Percentiles rank a stretch among this genome's conserved stretches.
These are phyloP conservation scores for Tringa solitaria DNA, from an alignment of 2,113 vertebrate species.

Conservation along the genomic window DNA sequence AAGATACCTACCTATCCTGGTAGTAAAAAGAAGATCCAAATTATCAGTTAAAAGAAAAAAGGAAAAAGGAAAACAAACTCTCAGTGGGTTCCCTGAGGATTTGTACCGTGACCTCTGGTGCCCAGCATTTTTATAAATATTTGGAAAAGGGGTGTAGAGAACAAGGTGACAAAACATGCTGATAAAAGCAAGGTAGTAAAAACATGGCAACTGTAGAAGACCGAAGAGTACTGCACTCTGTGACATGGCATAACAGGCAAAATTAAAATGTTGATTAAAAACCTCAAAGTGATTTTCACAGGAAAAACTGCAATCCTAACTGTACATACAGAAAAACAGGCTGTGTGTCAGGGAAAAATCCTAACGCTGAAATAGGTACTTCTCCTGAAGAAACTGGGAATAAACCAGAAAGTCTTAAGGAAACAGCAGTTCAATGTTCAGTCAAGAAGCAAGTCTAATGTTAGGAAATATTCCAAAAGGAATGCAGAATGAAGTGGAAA, in stretches of 20 bases:
- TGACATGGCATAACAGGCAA: background rate
- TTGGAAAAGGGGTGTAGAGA: background rate
- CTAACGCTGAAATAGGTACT: background rate
- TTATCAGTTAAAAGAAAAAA: background rate
- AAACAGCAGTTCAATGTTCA: background rate
- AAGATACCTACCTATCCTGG: background rate
- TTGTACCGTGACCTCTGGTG: background rate
- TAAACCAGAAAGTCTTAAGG: background rate
- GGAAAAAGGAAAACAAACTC: background rate
- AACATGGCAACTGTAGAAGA: background rate
- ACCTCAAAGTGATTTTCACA: background rate
- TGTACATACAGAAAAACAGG: background rate
- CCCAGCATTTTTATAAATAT: background rate
- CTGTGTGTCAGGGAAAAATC: background rate
- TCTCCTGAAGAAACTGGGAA: background rate
- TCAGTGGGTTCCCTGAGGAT: background rate
- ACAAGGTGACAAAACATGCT: background rate
- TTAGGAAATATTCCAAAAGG: background rate
- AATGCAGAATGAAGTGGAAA: background rate
- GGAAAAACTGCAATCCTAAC: background rate
- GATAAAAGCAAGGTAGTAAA: background rate
- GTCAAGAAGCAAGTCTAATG: background rate
- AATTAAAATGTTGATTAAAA: background rate
- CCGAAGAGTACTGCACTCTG: background rate
- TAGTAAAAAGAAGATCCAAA: background rate